These are phyloP conservation scores for Stegophylla sp. DNA, from an alignment of 2,888 invertebrate species.

Conservation along the genomic window DNA sequence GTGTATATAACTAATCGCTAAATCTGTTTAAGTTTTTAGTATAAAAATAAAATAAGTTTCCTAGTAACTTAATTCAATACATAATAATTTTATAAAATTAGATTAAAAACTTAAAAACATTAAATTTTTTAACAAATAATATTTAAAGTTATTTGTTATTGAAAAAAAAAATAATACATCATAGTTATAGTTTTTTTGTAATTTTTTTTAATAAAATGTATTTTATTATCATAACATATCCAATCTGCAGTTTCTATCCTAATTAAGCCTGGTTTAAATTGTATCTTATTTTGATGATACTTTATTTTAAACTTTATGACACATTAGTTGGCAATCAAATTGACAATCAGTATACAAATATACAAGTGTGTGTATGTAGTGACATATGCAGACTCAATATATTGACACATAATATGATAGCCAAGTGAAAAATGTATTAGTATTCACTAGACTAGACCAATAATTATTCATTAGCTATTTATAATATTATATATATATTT, in stretches of 20 bases:
- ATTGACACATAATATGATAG: slow-evolving; percentile 40
- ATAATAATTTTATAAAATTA: no score
- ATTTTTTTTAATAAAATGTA: no score
- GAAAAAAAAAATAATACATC: no score
- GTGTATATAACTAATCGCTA: no score
- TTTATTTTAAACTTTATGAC: slow-evolving; percentile 57
- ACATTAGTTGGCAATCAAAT: slow-evolving; percentile 47
- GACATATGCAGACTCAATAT: not conserved
- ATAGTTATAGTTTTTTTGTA: no score
- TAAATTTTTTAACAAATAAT: no score
- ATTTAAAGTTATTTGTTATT: no score
- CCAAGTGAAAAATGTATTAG: slow-evolving; percentile 19
- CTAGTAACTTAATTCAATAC: no score
- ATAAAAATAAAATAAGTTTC: no score
- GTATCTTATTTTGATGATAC: slow-evolving; percentile 48
- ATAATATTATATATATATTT: not conserved
- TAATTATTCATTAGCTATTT: slow-evolving; percentile 31
- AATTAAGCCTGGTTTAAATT: slow-evolving; percentile 35
- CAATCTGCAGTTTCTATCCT: not conserved
- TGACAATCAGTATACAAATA: slow-evolving; percentile 43
- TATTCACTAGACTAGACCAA: slow-evolving; percentile 9
- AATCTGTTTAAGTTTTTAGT: no score
- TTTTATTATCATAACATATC: not conserved
- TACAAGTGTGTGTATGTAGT: not conserved
- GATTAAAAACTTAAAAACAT: no score